Percentiles rank a stretch among this genome's conserved stretches.
These are phyloP conservation scores for Oceanites oceanicus DNA, from an alignment of 2,113 vertebrate genomes.

Conservation along the genomic window DNA sequence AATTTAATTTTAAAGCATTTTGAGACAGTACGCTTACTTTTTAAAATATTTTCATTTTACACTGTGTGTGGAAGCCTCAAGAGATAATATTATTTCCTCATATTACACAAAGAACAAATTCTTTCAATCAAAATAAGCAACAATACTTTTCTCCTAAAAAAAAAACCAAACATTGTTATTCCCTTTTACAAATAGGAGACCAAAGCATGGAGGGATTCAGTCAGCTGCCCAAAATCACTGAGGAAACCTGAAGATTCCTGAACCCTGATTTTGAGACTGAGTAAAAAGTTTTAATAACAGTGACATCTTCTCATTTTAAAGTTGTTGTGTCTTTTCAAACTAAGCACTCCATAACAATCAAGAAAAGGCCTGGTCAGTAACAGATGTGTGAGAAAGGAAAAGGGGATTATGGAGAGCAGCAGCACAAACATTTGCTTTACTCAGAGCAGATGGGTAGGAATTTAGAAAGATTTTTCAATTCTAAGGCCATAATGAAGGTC, in stretches of 20 bases:
- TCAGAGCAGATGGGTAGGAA: constrained; percentile 18
- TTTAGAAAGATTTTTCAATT: constrained; percentile 39
- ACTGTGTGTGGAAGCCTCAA: neutral
- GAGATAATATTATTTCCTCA: neutral
- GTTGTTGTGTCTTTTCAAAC: neutral
- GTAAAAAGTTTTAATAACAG: neutral
- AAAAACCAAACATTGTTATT: neutral
- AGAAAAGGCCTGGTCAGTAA: constrained; percentile 19
- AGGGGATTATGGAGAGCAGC: constrained; percentile 35
- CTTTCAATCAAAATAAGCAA: neutral
- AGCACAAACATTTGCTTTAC: constrained; percentile 56
- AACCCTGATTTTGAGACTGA: neutral
- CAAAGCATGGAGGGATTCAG: neutral
- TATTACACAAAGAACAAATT: neutral
- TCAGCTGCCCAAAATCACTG: neutral
- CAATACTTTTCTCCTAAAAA: neutral
- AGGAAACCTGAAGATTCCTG: neutral
- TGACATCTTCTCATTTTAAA: neutral
- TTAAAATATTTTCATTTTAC: neutral
- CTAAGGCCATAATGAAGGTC: constrained; percentile 9
- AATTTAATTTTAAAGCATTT: neutral
- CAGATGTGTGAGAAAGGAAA: constrained; percentile 51
- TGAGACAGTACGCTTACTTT: neutral
- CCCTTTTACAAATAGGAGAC: neutral
- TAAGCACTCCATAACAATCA: neutral